These are phyloP conservation scores for Eclectus roratus DNA, from an alignment of 2,113 vertebrate species.

Conservation along the genomic window DNA sequence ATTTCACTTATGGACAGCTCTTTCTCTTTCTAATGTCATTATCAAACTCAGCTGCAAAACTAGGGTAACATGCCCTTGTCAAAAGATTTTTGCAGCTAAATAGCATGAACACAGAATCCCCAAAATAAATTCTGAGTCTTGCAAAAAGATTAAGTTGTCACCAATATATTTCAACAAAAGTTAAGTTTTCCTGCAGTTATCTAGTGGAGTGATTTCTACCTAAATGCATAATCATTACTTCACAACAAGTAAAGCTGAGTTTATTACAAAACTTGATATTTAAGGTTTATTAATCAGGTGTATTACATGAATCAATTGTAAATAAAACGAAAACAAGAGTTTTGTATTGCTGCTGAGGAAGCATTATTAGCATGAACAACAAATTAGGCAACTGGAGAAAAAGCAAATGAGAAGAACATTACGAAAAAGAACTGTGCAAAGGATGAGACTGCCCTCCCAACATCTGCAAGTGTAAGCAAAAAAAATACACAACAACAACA, in stretches of 20 bases:
- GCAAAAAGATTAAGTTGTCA: neutral
- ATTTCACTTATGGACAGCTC: neutral
- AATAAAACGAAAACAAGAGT: neutral
- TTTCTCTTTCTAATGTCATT: neutral
- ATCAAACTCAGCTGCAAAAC: constrained; percentile 10
- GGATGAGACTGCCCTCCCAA: neutral
- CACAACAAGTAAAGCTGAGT: neutral
- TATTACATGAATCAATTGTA: neutral
- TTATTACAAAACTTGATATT: neutral
- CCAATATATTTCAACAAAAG: neutral
- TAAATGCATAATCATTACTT: neutral
- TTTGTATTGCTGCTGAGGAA: neutral
- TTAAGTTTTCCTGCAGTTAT: neutral
- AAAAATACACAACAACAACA: neutral
- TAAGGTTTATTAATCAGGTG: neutral
- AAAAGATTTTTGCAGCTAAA: neutral
- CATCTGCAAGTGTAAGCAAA: neutral
- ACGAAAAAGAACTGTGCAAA: neutral
- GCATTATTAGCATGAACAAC: neutral
- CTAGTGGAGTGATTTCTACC: neutral
- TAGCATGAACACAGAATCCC: neutral
- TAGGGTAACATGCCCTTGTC: neutral
- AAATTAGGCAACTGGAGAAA: neutral
- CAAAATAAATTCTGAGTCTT: neutral
- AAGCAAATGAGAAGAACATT: neutral